Evolutionary conservation across 2,797 vertebrate species (phyloP).

Genomic region (Melanotaenia maccullochi): DNA sequence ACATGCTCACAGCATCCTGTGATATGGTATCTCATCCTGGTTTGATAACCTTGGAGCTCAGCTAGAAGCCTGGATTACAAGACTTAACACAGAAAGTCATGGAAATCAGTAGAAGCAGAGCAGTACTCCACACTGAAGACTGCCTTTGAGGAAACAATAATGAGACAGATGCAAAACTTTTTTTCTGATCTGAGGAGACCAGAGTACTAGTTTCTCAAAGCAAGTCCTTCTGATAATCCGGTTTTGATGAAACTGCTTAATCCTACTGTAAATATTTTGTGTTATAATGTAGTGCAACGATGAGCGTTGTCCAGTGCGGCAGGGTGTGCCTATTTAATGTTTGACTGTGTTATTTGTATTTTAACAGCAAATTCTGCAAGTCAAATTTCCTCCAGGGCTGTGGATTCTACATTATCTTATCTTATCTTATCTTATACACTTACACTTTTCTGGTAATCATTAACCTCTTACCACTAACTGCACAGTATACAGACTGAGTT

Average conservation of each 20-base stretch:
- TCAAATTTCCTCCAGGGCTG: not conserved
- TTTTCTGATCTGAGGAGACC: not conserved
- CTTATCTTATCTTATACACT: not conserved
- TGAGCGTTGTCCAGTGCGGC: not conserved
- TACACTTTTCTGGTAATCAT: not conserved
- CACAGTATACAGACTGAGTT: not conserved
- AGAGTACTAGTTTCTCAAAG: no score
- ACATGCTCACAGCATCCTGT: not conserved
- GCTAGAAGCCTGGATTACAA: not conserved
- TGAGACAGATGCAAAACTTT: not conserved
- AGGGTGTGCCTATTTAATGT: not conserved
- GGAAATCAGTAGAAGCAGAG: not conserved
- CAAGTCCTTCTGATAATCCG: not conserved
- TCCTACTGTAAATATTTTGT: not conserved
- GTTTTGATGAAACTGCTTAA: not conserved
- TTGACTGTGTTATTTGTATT: not conserved
- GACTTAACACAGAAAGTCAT: not conserved
- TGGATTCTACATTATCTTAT: not conserved
- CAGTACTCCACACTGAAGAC: not conserved
- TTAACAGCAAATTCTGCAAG: not conserved
- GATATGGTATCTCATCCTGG: not conserved
- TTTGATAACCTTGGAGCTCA: not conserved
- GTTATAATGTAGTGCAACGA: not conserved
- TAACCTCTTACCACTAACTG: not conserved
- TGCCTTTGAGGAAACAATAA: not conserved